Evolutionary conservation across 2,113 vertebrate species (phyloP).

Genomic region (Coturnix japonica): DNA sequence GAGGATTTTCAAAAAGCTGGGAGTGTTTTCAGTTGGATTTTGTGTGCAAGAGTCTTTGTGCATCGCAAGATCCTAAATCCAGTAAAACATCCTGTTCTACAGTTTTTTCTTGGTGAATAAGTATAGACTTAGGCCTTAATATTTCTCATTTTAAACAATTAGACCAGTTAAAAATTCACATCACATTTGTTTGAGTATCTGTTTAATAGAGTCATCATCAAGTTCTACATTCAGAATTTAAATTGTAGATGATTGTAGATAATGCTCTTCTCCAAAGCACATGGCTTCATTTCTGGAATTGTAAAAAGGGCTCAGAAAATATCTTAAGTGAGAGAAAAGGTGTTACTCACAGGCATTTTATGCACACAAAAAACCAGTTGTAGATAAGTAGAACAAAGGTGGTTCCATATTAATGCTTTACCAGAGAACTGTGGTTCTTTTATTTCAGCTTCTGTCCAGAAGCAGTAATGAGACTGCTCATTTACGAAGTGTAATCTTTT

Average conservation of each 20-base stretch:
- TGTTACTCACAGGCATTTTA: background rate
- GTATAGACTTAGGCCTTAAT: background rate
- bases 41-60: background rate
- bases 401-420: background rate
- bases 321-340: background rate
- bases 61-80: background rate
- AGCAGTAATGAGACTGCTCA: background rate
- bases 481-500: background rate
- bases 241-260: background rate
- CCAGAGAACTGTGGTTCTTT: background rate
- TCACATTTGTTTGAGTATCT: background rate
- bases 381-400: background rate
- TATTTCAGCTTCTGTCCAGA: background rate
- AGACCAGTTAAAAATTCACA: background rate
- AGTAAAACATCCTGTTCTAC: background rate
- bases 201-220: background rate
- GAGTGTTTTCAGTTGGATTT: background rate
- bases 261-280: background rate
- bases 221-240: background rate
- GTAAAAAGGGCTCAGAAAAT: background rate
- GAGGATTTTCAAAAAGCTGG: background rate
- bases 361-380: background rate
- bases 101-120: background rate
- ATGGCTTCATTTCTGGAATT: background rate
- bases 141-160: background rate